These are phyloP conservation scores for Bellardia bayeri DNA, from an alignment of 2,888 invertebrate genomes.

Conservation along the genomic window DNA sequence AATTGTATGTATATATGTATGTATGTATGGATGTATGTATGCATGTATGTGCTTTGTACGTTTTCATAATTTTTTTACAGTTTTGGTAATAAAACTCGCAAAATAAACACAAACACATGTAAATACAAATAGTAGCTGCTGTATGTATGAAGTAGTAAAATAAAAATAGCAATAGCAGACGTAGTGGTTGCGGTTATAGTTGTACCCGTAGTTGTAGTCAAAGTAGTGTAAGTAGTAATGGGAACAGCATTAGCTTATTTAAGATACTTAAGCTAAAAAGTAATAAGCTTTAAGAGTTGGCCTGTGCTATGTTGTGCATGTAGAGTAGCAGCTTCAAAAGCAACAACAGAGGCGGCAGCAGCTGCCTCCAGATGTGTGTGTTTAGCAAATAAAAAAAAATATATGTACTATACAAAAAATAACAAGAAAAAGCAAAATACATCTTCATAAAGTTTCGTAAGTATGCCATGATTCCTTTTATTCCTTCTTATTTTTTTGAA, in stretches of 20 bases:
- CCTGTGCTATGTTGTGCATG: constrained; percentile 21
- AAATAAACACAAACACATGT: constrained; percentile 28
- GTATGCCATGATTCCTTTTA: constrained; percentile 70
- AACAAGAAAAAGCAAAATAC: constrained; percentile 45
- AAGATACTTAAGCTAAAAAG: constrained; percentile 69
- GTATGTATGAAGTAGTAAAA: constrained; percentile 6
- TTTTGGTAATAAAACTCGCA: constrained; percentile 46
- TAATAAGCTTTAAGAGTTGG: constrained; percentile 67
- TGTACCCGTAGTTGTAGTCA: constrained; percentile 38
- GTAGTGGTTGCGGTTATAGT: constrained; percentile 24
- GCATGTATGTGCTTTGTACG: background rate
- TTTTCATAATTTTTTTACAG: constrained; percentile 15
- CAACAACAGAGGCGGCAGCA: constrained; percentile 17
- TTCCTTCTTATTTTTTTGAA: constrained; percentile 43
- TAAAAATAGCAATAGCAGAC: constrained; percentile 5
- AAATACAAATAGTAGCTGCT: background rate
- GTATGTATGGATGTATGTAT: no score
- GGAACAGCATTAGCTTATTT: constrained; percentile 70
- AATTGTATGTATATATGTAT: background rate
- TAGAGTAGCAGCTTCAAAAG: background rate
- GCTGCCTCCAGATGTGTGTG: constrained; percentile 53
- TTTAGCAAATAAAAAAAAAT: constrained; percentile 40
- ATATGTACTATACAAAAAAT: background rate
- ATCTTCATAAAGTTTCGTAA: constrained; percentile 63
- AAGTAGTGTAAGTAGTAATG: constrained; percentile 32